Evolutionary conservation across 2,888 invertebrate genomes (phyloP), one percentile per base, ranked within the genome.

Genomic region (Norana najaformis): DNA sequence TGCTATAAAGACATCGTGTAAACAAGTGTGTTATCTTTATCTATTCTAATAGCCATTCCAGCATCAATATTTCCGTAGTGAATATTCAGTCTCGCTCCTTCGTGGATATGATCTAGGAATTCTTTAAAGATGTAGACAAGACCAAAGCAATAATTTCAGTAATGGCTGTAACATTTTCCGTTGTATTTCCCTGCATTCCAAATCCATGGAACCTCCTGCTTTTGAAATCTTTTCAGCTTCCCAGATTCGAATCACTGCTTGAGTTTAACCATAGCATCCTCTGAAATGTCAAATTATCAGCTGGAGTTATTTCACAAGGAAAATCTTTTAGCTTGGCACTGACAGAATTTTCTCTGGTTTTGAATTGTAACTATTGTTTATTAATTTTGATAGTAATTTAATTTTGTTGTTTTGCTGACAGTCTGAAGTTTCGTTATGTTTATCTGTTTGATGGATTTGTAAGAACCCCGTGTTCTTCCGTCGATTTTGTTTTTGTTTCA

Each of bases 111-210:
- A n/a, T n/a, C n/a, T 23, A 47, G 47, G 23, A 16, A 47, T 47
- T 69, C 69, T 69, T 6, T 11, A n/a, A n/a, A n/a, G n/a, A 69
- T 69, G 69, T n/a, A 30, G 8, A 69, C n/a, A n/a, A 30, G 1
- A n/a, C 4, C 8, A 16, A 69, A n/a, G 69, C 4, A 30, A 8
- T n/a, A 14, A n/a, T 69, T 69, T 69, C 69, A 5, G 30, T 69
- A n/a, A 69, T 69, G n/a, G n/a, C 69, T n/a, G 11, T 16, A 69
- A 69, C 16, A n/a, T 69, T 41, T n/a, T 69, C 16, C 20, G 47
- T 47, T 69, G 30, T 69, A n/a, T n/a, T 69, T 69, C n/a, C 69
- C 69, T n/a, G 69, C 69, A 69, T 69, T 69, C 69, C 69, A 69
- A 69, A 69, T 8, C 69, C 69, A 69, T n/a, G 69, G 69, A 69